phyloP scores from a whole-genome alignment of 2,797 vertebrate species.

The Gallinago stenura region DNA sequence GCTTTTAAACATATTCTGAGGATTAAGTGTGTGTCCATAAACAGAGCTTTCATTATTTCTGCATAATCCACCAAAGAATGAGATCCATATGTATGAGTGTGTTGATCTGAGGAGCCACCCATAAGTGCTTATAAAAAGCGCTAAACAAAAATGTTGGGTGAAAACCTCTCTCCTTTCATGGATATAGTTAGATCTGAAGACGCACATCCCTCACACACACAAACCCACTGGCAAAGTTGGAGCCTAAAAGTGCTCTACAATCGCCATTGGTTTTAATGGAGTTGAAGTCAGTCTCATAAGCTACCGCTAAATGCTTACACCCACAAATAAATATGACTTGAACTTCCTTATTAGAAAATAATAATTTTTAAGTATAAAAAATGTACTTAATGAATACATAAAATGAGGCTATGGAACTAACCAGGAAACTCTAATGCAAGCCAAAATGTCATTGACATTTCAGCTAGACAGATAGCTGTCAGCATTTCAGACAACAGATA shows the following conservation, averaged over 20 bases:
- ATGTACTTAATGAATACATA: no score
- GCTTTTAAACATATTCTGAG: background rate
- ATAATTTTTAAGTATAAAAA: background rate
- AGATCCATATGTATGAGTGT: background rate
- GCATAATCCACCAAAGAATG: background rate
- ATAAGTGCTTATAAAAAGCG: background rate
- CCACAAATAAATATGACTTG: background rate
- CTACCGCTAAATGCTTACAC: accelerated
- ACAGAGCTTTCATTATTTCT: background rate
- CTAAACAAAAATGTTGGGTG: background rate
- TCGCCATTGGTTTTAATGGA: background rate
- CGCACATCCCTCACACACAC: background rate
- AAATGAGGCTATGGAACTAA: background rate
- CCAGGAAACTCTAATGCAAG: background rate
- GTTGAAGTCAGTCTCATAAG: background rate
- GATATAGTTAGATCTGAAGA: background rate
- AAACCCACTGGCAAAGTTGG: background rate
- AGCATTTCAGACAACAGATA: background rate
- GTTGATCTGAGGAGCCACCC: background rate
- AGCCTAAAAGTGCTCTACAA: background rate
- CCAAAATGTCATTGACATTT: background rate
- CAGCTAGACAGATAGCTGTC: no score
- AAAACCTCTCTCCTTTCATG: background rate
- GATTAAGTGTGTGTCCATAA: background rate
- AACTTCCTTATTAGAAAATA: background rate